Percentiles rank a stretch among this genome's conserved stretches.
Evolutionary conservation across 2,113 vertebrate species (phyloP).

Genomic region (Nycticryphes semicollaris): DNA sequence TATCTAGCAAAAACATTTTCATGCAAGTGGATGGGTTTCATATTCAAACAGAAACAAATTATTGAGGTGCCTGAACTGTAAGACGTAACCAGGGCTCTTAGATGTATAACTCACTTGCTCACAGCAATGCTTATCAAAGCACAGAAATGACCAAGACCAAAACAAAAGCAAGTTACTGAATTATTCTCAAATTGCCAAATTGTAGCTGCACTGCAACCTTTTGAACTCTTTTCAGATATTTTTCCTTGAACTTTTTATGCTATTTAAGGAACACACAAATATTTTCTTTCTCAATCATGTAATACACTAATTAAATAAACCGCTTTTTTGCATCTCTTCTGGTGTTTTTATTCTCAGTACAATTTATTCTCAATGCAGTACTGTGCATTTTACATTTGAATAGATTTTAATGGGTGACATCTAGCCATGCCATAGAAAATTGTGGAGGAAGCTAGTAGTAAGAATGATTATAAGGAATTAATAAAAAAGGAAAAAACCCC

Average conservation of each 20-base stretch:
- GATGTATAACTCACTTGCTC: neutral
- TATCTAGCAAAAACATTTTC: neutral
- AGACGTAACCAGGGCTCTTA: neutral
- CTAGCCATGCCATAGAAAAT: neutral
- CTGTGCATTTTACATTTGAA: neutral
- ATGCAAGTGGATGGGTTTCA: neutral
- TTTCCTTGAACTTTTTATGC: neutral
- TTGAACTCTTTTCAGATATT: neutral
- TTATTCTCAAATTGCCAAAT: neutral
- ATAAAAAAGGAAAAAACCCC: neutral
- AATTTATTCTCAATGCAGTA: neutral
- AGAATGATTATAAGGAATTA: neutral
- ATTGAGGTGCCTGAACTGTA: neutral
- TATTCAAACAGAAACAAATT: neutral
- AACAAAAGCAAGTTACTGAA: neutral
- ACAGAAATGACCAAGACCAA: neutral
- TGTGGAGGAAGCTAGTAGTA: neutral
- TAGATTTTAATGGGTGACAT: neutral
- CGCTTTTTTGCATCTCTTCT: neutral
- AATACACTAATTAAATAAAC: neutral
- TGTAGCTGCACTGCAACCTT: neutral
- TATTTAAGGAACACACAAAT: neutral
- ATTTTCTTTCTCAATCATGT: neutral
- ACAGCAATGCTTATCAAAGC: neutral
- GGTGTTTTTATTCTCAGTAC: neutral